Base-by-base conservation (phyloP, 2,888 invertebrate species). In the Trissoscelio sp. region DNA sequence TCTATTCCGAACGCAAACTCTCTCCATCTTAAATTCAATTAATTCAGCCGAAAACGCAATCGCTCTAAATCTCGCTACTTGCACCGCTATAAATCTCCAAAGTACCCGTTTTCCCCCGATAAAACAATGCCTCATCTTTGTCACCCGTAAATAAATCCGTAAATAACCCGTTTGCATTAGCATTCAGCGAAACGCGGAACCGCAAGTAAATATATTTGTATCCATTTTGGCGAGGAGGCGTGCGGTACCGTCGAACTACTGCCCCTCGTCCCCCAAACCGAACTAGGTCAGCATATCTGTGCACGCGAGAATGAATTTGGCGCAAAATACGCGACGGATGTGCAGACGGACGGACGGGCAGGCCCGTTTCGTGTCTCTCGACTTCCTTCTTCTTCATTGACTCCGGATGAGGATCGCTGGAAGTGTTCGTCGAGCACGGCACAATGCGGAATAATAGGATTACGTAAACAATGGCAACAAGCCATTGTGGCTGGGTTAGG, bases 391-490 rank as follows among this genome's bases (percentile, higher is more conserved):
- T 79, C 82, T 82, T 82, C 82, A 75, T 82, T 67, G 67, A 81
- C 81, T 83, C 79, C 73, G 84, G 84, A 86, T 88, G 90, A 90
- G 90, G 85, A 87, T 86, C 90, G 84, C 89, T 89, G 90, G 81
- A 85, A 87, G 86, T 86, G 87, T 90, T 88, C 88, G 87, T 87
- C 86, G 86, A 85, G 81, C 72, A 81, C 87, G 85, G 87, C 85
- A 89, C 90, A 88, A 89, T 89, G 87, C 87, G 86, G 89, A 90
- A 90, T 91, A 90, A 91, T 90, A 88, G 91, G 90, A 91, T 91
- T 91, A 90, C 89, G 90, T 90, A 90, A 90, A 91, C 90, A 90
- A 91, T 89, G 89, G 88, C 90, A 89, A 91, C 90, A 90, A 89
- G 88, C 86, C 85, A 90, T 91, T 91, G 91, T 91, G 88, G 88